Conservation (phyloP, 2,113 vertebrate genomes). For the Pelmatolapia mariae region DNA sequence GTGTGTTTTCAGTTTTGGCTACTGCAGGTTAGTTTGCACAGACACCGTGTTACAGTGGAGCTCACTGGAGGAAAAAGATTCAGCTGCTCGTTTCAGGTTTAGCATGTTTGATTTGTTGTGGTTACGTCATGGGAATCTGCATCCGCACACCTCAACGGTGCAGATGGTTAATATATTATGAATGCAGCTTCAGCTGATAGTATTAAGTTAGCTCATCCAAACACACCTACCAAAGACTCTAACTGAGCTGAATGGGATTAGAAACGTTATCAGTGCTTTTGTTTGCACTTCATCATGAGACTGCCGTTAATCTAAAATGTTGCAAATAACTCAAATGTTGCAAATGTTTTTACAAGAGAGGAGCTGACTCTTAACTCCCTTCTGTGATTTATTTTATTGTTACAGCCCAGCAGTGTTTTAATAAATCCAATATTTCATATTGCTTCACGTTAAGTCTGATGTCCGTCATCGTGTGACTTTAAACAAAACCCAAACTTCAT, state of each 20-base stretch:
- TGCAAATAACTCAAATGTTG: not conserved
- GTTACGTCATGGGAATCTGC: not conserved
- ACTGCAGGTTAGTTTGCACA: not conserved
- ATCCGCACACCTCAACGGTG: not conserved
- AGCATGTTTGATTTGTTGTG: not conserved
- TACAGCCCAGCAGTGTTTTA: not conserved
- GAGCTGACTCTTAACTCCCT: not conserved
- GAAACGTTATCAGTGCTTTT: not conserved
- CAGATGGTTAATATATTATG: not conserved
- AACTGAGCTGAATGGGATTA: not conserved
- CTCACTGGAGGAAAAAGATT: not conserved
- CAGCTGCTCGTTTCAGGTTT: not conserved
- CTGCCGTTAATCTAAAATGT: accelerated
- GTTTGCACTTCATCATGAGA: not conserved
- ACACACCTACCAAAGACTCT: not conserved
- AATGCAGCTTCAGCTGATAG: not conserved
- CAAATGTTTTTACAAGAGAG: not conserved
- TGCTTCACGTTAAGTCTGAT: not conserved
- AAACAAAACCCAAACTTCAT: not conserved
- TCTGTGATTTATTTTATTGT: not conserved
- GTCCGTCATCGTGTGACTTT: not conserved
- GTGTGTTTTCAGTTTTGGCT: not conserved
- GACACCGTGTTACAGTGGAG: not conserved
- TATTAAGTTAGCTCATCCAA: not conserved
- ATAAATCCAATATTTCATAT: not conserved